Percentiles rank a stretch among this genome's conserved stretches.
phyloP scores from a whole-genome alignment of 2,113 vertebrate genomes.

The Sapayoa aenigma region DNA sequence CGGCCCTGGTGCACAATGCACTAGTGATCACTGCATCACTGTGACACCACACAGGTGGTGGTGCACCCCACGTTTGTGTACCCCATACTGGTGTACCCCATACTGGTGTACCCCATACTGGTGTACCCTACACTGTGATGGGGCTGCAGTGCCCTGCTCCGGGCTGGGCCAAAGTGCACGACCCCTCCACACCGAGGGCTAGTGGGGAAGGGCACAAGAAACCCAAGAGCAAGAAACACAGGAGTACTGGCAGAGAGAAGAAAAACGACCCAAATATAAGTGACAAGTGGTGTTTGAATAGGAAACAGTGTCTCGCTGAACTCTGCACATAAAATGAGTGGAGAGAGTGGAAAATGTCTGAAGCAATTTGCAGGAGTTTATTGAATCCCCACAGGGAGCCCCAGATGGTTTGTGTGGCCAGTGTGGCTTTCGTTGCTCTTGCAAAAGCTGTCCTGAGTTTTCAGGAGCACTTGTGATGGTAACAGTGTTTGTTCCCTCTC shows the following conservation, averaged over 20 bases:
- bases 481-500: background rate
- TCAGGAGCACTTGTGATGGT: background rate
- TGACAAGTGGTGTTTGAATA: conserved; percentile 2
- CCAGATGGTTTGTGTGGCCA: conserved; percentile 36
- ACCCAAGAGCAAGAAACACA: background rate
- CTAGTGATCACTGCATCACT: rapidly evolving
- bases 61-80: rapidly evolving
- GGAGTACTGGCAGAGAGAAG: background rate
- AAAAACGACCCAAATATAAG: background rate
- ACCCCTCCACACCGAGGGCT: background rate
- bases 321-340: conserved; percentile 9
- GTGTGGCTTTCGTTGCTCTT: background rate
- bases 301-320: background rate
- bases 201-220: background rate
- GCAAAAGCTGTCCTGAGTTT: background rate
- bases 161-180: rapidly evolving
- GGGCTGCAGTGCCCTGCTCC: background rate
- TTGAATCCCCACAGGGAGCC: conserved; percentile 49
- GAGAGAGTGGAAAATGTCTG: conserved; percentile 14
- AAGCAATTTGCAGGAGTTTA: conserved; percentile 43
- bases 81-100: background rate
- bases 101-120: rapidly evolving
- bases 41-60: background rate
- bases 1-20: rapidly evolving
- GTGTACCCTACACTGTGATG: rapidly evolving